Evolutionary conservation across 2,113 vertebrate species (phyloP).

Genomic region (Illadopsis cleaveri): DNA sequence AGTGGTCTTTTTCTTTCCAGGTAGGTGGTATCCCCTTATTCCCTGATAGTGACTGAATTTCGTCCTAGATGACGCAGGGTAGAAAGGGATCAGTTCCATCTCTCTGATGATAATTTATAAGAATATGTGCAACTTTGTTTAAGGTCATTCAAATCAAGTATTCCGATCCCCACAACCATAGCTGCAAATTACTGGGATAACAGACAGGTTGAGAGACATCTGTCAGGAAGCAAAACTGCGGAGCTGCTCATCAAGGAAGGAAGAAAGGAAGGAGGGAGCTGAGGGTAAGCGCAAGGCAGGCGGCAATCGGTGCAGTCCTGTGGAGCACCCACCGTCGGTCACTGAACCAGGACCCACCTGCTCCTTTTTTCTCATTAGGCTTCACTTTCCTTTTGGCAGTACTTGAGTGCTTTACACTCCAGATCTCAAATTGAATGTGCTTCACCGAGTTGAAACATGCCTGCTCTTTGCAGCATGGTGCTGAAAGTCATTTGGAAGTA

Average conservation of each 20-base stretch:
- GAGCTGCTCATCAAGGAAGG: neutral
- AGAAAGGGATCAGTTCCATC: neutral
- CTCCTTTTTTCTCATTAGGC: neutral
- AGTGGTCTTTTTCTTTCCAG: neutral
- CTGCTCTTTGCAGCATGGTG: neutral
- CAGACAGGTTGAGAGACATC: neutral
- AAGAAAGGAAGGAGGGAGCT: neutral
- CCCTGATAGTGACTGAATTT: neutral
- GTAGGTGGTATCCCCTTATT: neutral
- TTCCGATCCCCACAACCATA: neutral
- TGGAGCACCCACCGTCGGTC: no score
- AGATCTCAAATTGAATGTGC: neutral
- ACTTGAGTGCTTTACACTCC: neutral
- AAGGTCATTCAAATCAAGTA: neutral
- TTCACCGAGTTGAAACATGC: neutral
- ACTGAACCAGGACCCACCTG: neutral
- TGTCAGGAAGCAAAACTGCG: neutral
- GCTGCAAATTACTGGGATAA: neutral
- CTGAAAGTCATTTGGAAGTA: neutral
- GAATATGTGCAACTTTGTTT: neutral
- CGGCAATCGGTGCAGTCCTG: fast-evolving
- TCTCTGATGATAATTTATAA: neutral
- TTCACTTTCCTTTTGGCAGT: neutral
- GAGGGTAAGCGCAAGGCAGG: neutral
- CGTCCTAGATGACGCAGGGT: neutral